Conservation (phyloP, 2,113 vertebrate genomes). For the Bos indicus region DNA sequence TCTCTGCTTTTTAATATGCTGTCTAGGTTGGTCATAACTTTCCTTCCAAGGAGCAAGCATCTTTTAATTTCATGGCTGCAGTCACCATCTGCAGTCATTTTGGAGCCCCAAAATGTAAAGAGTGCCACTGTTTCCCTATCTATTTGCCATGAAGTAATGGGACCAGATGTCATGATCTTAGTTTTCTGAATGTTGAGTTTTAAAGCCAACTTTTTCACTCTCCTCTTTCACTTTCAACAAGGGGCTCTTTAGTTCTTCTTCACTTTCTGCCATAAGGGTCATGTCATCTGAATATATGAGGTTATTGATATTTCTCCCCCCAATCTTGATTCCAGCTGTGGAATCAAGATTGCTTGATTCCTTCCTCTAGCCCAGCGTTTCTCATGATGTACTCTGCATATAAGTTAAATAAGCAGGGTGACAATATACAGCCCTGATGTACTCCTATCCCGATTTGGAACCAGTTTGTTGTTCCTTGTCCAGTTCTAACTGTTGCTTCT, state of each 20-base stretch:
- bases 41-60: neutral
- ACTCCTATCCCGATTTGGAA: neutral
- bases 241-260: neutral
- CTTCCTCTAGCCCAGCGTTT: neutral
- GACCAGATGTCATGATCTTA: neutral
- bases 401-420: neutral
- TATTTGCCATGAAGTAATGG: neutral
- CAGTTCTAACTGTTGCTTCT: neutral
- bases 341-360: too few species aligned
- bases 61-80: neutral
- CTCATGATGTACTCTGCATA: neutral
- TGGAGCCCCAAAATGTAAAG: neutral
- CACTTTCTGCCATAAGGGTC: neutral
- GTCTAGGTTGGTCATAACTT: neutral
- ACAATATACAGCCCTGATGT: neutral
- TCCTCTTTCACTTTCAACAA: neutral
- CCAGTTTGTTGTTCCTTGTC: neutral
- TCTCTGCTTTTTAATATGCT: neutral
- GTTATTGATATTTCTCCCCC: neutral
- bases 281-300: neutral
- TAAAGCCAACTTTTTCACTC: neutral
- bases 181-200: neutral
- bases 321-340: neutral
- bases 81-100: neutral
- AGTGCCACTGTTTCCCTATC: neutral